phyloP scores from a whole-genome alignment of 2,888 invertebrate species.

The Xanthia icteritia region DNA sequence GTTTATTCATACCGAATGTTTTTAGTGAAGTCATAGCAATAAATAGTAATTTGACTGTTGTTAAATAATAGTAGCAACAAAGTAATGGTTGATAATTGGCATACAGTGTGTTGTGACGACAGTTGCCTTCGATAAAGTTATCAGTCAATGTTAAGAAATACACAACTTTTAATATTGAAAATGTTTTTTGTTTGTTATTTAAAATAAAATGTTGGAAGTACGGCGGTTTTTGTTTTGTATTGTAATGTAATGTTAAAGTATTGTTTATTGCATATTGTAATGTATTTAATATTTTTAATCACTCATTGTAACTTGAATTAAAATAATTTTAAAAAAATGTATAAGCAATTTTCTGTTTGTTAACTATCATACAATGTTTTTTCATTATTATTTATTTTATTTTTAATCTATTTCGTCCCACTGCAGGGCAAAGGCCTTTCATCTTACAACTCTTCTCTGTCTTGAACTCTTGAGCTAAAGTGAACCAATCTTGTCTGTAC shows the following conservation, averaged over 20 bases:
- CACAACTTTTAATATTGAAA: neutral
- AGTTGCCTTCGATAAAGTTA: conserved; percentile 9
- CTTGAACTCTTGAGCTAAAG: neutral
- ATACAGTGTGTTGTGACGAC: conserved; percentile 1
- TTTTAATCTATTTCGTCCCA: too few relatives aligned
- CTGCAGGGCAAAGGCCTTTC: neutral
- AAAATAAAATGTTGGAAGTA: too few relatives aligned
- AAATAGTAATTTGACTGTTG: neutral
- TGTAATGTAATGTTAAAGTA: too few relatives aligned
- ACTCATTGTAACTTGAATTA: too few relatives aligned
- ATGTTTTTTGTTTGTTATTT: neutral
- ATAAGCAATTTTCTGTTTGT: too few relatives aligned
- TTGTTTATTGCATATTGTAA: too few relatives aligned
- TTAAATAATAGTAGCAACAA: conserved; percentile 2
- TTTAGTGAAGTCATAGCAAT: neutral
- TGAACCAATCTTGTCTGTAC: neutral
- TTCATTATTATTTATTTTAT: too few relatives aligned
- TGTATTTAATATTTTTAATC: too few relatives aligned
- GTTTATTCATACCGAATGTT: neutral
- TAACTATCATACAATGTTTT: too few relatives aligned
- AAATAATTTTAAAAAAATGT: too few relatives aligned
- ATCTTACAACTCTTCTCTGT: neutral
- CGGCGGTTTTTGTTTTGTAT: too few relatives aligned
- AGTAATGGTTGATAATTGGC: neutral
- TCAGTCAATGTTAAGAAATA: neutral